Evolutionary conservation across 2,113 vertebrate species (phyloP).

Genomic region (Clarias macrocephalus): DNA sequence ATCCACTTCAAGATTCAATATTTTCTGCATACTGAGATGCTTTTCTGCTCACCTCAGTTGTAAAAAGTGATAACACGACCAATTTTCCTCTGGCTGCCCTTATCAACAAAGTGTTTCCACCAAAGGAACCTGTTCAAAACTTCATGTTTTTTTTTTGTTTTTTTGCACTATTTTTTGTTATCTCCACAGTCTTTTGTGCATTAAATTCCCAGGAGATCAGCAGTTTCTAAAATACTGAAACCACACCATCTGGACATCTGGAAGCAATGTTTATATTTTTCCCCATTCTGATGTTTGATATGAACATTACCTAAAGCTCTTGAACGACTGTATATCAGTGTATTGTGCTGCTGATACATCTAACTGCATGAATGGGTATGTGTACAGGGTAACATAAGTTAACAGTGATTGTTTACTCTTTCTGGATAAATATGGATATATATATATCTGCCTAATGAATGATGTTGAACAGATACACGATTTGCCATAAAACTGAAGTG

Average conservation of each 20-base stretch:
- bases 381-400: not conserved
- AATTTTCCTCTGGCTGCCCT: no score
- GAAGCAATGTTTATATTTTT: not conserved
- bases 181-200: not conserved
- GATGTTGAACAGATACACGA: constrained; percentile 77
- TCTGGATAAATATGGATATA: not conserved
- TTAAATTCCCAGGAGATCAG: not conserved
- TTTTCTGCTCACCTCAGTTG: not conserved
- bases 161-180: no score
- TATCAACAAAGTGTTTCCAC: no score
- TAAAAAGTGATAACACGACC: no score
- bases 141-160: no score
- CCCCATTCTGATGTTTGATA: not conserved
- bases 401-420: not conserved
- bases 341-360: not conserved
- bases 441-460: not conserved
- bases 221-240: not conserved
- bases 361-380: not conserved
- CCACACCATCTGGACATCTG: not conserved
- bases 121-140: no score
- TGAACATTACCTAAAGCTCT: not conserved
- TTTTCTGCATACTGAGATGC: not conserved
- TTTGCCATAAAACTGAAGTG: constrained; percentile 91
- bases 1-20: not conserved
- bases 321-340: not conserved